Percentiles rank a stretch among this genome's conserved stretches.
Conservation (phyloP, 2,797 vertebrate species). For the Corythornis leucogaster region DNA sequence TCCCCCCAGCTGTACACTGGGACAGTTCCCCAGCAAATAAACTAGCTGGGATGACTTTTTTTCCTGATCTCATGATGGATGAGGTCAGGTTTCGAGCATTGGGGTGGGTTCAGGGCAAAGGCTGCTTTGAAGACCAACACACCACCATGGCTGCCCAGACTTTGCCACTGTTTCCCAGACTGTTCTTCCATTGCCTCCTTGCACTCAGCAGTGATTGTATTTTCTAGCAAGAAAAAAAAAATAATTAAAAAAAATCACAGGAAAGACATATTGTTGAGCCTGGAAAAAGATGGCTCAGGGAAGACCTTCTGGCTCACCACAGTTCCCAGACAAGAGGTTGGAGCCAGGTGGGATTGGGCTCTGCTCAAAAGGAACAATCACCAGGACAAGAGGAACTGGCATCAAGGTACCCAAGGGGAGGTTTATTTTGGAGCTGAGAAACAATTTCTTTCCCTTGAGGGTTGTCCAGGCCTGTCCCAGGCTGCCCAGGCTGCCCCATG, state of each 20-base stretch:
- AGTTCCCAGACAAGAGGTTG: background rate
- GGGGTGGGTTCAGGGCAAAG: background rate
- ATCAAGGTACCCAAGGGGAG: background rate
- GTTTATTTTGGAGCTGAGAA: background rate
- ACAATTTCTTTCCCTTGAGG: background rate
- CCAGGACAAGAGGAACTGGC: background rate
- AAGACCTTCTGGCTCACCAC: background rate
- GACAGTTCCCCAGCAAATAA: background rate
- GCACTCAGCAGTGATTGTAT: background rate
- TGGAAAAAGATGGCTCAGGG: background rate
- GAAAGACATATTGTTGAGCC: background rate
- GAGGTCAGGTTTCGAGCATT: background rate
- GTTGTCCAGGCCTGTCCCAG: background rate
- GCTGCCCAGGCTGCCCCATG: background rate
- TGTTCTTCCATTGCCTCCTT: background rate
- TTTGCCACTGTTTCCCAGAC: background rate
- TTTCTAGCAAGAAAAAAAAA: background rate
- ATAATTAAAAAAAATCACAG: too few relatives aligned
- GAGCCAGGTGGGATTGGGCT: background rate
- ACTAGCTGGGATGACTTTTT: background rate
- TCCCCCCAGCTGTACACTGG: background rate
- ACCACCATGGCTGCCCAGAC: background rate
- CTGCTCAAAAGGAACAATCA: background rate
- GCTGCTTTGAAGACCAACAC: background rate
- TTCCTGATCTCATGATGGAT: background rate